phyloP scores from a whole-genome alignment of 2,113 vertebrate genomes.

The Indri indri region DNA sequence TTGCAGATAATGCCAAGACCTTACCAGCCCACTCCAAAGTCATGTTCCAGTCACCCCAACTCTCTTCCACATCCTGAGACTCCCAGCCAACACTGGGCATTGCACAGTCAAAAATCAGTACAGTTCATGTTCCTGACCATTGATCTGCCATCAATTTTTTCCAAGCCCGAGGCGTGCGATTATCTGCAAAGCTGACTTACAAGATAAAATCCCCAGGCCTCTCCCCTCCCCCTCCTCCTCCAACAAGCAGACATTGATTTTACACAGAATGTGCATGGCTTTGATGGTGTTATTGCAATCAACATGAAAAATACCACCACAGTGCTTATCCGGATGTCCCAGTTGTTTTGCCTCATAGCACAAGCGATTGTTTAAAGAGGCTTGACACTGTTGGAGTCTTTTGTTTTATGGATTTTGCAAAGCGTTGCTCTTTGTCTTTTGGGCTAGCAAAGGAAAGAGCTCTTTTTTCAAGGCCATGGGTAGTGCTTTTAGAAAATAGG shows the following conservation, averaged over 20 bases:
- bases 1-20: not conserved
- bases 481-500: conserved; percentile 47
- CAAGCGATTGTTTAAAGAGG: conserved; percentile 83
- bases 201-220: conserved; percentile 80
- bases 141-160: conserved; percentile 76
- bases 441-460: conserved; percentile 51
- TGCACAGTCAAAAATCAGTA: conserved; percentile 4
- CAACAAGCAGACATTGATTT: conserved; percentile 80
- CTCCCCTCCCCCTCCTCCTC: conserved; percentile 51
- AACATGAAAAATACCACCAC: conserved; percentile 82
- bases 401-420: conserved; percentile 81
- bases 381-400: conserved; percentile 78
- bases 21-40: not conserved
- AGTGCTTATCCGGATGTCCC: conserved; percentile 72
- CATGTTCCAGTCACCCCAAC: not conserved
- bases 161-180: conserved; percentile 73
- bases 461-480: conserved; percentile 65
- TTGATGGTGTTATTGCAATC: conserved; percentile 83
- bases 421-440: conserved; percentile 75
- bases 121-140: conserved; percentile 63
- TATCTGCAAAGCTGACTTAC: conserved; percentile 81
- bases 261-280: conserved; percentile 76
- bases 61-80: not conserved
- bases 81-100: not conserved
- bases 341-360: conserved; percentile 80